Percentiles rank a stretch among this genome's conserved stretches.
Evolutionary conservation across 1,140 invertebrate species (phyloP).

Genomic region (Drosophila cardini): DNA sequence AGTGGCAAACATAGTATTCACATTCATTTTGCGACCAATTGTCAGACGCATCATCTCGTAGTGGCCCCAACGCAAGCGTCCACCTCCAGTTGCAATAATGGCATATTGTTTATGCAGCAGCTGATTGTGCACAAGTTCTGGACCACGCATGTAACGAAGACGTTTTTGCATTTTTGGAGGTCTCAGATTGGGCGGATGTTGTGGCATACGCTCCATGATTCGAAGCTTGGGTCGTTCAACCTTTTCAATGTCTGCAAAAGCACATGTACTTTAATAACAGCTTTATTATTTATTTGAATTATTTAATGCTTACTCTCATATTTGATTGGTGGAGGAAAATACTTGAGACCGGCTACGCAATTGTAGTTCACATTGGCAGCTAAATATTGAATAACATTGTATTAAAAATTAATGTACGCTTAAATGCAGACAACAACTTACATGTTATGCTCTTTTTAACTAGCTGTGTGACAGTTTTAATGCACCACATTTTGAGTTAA

Average conservation of each 20-base stretch:
- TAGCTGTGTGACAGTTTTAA: conserved; percentile 57
- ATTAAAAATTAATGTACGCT: background rate
- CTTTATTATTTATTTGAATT: background rate
- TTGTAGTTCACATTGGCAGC: conserved; percentile 53
- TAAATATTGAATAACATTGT: conserved; percentile 23
- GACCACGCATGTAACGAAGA: conserved; percentile 93
- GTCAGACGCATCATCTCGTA: conserved; percentile 94
- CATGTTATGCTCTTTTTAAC: conserved; percentile 52
- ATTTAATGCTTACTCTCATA: conserved; percentile 86
- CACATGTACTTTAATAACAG: background rate
- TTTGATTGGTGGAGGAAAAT: conserved; percentile 87
- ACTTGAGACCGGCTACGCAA: conserved; percentile 86
- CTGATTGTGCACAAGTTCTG: conserved; percentile 93
- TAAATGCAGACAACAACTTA: background rate
- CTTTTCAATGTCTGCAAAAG: conserved; percentile 88
- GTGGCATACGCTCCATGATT: conserved; percentile 90
- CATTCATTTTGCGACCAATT: conserved; percentile 90
- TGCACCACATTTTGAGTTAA: conserved; percentile 52
- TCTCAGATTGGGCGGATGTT: conserved; percentile 87
- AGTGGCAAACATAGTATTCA: conserved; percentile 94
- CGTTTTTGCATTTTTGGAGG: conserved; percentile 94
- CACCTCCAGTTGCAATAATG: conserved; percentile 94
- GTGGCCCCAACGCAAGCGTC: conserved; percentile 91
- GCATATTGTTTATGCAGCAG: conserved; percentile 96
- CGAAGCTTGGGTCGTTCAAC: conserved; percentile 90